Conservation (phyloP, 2,113 vertebrate genomes). For the Syngnathus scovelli region DNA sequence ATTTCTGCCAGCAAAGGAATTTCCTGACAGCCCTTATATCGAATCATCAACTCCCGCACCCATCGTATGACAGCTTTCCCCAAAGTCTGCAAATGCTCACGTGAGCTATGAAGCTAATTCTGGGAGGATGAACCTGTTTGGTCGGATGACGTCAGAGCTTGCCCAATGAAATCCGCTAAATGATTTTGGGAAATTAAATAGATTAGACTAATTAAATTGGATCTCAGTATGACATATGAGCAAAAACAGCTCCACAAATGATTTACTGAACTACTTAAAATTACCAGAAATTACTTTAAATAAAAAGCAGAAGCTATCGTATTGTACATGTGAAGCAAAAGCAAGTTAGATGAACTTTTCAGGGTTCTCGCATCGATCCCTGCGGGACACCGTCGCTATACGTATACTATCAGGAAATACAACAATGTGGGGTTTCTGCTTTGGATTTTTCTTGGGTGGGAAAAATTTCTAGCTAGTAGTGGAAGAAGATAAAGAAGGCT, state of each 20-base stretch:
- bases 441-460: neutral
- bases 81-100: neutral
- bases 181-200: neutral
- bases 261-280: too few relatives aligned
- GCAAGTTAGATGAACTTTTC: neutral
- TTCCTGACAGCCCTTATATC: neutral
- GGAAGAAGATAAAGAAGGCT: neutral
- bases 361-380: neutral
- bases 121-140: constrained; percentile 1
- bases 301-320: neutral
- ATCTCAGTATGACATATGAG: neutral
- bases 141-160: neutral
- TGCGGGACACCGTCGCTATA: neutral
- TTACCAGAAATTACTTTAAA: too few relatives aligned
- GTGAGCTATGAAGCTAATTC: neutral
- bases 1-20: constrained; percentile 19
- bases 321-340: too few relatives aligned
- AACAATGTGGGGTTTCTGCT: neutral
- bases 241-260: neutral
- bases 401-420: neutral
- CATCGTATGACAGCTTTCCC: neutral
- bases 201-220: neutral
- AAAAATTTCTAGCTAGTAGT: neutral
- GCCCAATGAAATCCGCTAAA: neutral
- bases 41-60: constrained; percentile 15